Percentiles rank a stretch among this genome's conserved stretches.
phyloP scores from a whole-genome alignment of 1,140 invertebrate genomes.

The Dendroctonus valens region DNA sequence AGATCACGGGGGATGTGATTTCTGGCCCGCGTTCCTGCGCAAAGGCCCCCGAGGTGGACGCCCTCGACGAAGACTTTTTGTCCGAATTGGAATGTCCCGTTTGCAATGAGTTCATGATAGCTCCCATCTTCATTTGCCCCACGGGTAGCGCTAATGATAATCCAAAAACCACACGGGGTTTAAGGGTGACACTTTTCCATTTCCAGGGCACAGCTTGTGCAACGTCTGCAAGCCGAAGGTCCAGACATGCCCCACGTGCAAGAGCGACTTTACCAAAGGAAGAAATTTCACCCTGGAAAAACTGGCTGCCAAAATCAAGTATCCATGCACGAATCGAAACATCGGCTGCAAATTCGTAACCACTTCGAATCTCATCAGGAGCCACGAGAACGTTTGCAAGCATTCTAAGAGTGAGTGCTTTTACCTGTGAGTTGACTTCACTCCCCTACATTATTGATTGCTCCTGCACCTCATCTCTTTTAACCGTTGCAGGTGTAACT shows the following conservation, averaged over 20 bases:
- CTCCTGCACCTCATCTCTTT: no score
- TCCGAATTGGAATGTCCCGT: constrained; percentile 58
- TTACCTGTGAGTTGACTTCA: constrained; percentile 8
- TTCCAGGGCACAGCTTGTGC: constrained; percentile 55
- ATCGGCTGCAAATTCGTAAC: constrained; percentile 27
- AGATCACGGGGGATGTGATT: constrained; percentile 13
- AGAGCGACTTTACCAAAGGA: constrained; percentile 50
- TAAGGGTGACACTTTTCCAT: background rate
- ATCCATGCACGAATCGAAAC: constrained; percentile 30
- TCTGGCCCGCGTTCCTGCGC: background rate
- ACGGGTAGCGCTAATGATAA: constrained; percentile 47
- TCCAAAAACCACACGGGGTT: background rate
- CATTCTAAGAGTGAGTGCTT: constrained; percentile 20
- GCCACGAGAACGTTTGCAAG: constrained; percentile 23
- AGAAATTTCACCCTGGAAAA: constrained; percentile 54
- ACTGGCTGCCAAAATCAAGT: constrained; percentile 25
- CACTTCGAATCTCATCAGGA: constrained; percentile 27
- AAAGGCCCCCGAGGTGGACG: constrained; percentile 7
- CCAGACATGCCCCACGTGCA: constrained; percentile 53
- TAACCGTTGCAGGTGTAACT: constrained; percentile 7
- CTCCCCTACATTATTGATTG: no score
- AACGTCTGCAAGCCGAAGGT: constrained; percentile 52
- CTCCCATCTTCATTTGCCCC: constrained; percentile 55
- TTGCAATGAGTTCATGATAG: constrained; percentile 58
- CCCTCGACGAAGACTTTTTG: constrained; percentile 44